These are phyloP conservation scores for Lutjanus campechanus DNA, from an alignment of 2,797 vertebrate genomes.

Conservation along the genomic window DNA sequence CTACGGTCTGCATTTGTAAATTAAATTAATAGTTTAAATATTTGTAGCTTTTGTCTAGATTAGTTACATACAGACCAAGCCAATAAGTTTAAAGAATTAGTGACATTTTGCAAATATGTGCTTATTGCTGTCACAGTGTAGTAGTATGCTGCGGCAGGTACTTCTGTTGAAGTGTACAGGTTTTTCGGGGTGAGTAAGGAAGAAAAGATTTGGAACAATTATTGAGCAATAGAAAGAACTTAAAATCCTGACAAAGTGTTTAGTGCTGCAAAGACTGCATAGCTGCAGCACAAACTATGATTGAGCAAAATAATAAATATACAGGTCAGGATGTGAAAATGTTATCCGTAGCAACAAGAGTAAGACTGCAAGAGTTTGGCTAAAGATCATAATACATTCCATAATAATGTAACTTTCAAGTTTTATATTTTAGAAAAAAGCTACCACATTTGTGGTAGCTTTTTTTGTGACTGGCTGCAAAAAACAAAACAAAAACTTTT, in stretches of 20 bases:
- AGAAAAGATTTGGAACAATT: constrained; percentile 8
- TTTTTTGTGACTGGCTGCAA: background rate
- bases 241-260: background rate
- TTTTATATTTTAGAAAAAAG: background rate
- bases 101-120: constrained; percentile 46
- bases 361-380: background rate
- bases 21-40: too few species aligned
- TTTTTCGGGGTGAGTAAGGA: constrained; percentile 10
- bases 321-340: background rate
- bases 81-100: constrained; percentile 33
- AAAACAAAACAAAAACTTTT: background rate
- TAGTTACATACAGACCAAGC: background rate
- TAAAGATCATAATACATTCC: background rate
- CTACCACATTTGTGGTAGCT: background rate
- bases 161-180: background rate
- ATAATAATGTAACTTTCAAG: background rate
- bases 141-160: background rate
- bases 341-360: background rate
- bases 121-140: constrained; percentile 34
- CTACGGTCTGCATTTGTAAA: background rate
- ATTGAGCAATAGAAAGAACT: constrained; percentile 10
- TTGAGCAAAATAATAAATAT: background rate
- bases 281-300: background rate
- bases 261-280: too few species aligned
- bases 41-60: background rate